These are phyloP conservation scores for Gavia stellata DNA, from an alignment of 2,113 vertebrate species.

Conservation along the genomic window DNA sequence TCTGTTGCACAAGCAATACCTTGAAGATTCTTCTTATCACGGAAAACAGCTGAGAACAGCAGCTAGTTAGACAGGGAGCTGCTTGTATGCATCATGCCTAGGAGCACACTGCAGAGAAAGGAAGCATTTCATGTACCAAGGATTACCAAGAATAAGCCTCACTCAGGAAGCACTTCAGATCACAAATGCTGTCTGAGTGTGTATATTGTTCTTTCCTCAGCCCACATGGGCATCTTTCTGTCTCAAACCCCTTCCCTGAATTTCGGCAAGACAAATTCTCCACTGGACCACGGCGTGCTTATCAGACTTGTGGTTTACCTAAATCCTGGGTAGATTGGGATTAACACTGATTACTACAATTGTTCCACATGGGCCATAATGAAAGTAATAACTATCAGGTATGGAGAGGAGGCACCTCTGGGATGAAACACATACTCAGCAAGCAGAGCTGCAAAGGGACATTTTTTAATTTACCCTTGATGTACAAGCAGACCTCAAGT, in stretches of 20 bases:
- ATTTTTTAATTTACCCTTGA: background rate
- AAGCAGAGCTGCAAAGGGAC: background rate
- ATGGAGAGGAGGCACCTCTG: background rate
- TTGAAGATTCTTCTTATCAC: background rate
- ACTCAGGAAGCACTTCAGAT: background rate
- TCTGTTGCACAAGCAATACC: background rate
- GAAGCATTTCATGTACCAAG: background rate
- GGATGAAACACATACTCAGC: background rate
- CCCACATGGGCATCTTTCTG: background rate
- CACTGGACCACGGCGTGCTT: background rate
- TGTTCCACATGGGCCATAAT: background rate
- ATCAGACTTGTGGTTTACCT: background rate
- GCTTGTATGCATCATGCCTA: background rate
- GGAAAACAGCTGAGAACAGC: background rate
- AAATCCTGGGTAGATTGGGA: background rate
- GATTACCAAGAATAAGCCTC: background rate
- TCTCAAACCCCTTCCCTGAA: background rate
- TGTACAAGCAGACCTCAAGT: background rate
- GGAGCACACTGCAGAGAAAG: background rate
- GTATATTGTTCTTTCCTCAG: background rate
- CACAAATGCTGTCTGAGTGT: background rate
- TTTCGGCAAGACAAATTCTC: background rate
- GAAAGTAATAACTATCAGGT: background rate
- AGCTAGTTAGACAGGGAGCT: background rate
- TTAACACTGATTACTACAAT: background rate